Base-by-base conservation (phyloP, 1,140 invertebrate species). In the Condylostylus longicornis region DNA sequence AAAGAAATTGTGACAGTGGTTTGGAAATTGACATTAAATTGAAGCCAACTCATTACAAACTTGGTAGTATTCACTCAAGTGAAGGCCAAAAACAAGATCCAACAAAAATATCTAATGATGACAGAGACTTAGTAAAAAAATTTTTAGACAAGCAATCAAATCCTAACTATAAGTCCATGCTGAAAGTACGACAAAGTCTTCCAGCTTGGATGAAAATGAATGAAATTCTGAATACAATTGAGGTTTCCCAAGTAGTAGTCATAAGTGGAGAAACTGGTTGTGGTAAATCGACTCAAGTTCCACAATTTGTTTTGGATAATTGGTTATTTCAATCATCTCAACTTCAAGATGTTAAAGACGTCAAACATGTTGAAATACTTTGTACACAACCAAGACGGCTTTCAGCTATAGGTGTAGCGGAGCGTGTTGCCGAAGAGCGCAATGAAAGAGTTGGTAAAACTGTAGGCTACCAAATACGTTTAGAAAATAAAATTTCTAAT, bases 321-420 rank as follows among this genome's bases (percentile, higher is more conserved):
- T 88, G 74, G 74, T 46, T 59, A 30, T 57, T 51, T 12, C 43
- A 41, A 4, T 43, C 34, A 9, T 45, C 39, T 13, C 50, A 42
- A 35, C n/a, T 38, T 7, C 2, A 43, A 4, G 47, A 49, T 3
- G 34, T 40, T 5, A 23, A 40, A 20, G 38, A 33, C 1, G 18
- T 58, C 18, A 48, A 54, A 5, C 55, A 60, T 25, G 50, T 58
- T 0, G 57, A 61, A 53, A 85, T 96, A 41, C 69, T 95, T 29
- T 91, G 87, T 46, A 95, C 90, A 0, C 89, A 97, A 56, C 91
- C 93, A 0, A 68, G 90, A 35, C 69, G 89, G 43, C 79, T 98
- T 48, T 88, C 90, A 18, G 89, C 91, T 13, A 80, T 94, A 42
- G 83, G 85, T 32, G 80, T 96, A 1, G 85, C 91, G 2, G 82